Base-by-base conservation (phyloP, 2,113 vertebrate genomes). In the Brachypteracias leptosomus region DNA sequence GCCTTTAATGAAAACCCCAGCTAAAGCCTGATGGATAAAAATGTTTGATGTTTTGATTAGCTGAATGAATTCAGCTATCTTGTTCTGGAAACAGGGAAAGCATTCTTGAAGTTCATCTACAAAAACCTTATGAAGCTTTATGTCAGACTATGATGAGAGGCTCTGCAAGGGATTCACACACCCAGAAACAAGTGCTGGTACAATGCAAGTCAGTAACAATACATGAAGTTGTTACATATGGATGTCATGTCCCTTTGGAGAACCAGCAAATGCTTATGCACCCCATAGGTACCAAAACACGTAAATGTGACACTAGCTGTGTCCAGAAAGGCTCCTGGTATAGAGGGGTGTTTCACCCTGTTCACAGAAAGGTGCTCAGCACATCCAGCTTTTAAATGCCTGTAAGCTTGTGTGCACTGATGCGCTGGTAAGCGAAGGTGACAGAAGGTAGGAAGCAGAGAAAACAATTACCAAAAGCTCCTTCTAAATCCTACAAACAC, bases 401-500 rank as follows among this genome's bases (percentile, higher is more conserved):
- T 85, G 16, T 40, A 57, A 93, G 65, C 28, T 21, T 62, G 3
- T 13, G 29, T 44, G 59, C 13, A 13, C 58, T 28, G 63, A 59
- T 74, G n/a, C 0, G 0, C 73, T 46, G 57, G n/a, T 54, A 81
- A 90, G 58, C 7, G 36, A 90, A 86, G 73, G 92, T 89, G 76
- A 75, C 57, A 81, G 75, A 86, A 95, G 51, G 57, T 33, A 89
- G 54, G 70, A 85, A 80, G 46, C 80, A 93, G 54, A 82, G 88
- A 86, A 96, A 96, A 91, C 55, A 96, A 77, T 84, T 90, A 93
- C 68, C 83, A 78, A 82, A 95, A 90, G 70, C 76, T 68, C 70
- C 77, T 73, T 90, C 44, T 94, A 95, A 93, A 95, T 94, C 77
- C 58, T 77, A 35, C 80, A 92, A 65, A 92, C 3, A 11, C 86